Evolutionary conservation across 2,797 vertebrate species (phyloP).

Genomic region (Philypnodon macrostomus): DNA sequence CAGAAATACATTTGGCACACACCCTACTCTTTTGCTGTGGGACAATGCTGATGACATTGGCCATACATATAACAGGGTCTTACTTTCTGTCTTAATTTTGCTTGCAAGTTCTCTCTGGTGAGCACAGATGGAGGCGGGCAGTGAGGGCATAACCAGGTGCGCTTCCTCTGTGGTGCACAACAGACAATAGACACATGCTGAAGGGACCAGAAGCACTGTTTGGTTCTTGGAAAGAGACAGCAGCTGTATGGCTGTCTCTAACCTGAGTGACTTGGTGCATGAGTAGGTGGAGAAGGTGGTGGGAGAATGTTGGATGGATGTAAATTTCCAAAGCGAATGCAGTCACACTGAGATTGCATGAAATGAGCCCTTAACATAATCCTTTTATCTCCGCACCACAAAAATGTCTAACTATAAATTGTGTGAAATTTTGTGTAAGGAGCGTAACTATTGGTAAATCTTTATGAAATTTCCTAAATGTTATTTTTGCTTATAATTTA

Average conservation of each 20-base stretch:
- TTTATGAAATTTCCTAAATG: neutral
- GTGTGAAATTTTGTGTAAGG: constrained; percentile 14
- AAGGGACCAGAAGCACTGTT: constrained; percentile 70
- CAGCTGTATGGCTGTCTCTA: constrained; percentile 53
- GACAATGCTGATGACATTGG: constrained; percentile 71
- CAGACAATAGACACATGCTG: constrained; percentile 84
- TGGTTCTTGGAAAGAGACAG: constrained; percentile 61
- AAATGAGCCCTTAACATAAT: constrained; percentile 63
- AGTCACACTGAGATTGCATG: constrained; percentile 65
- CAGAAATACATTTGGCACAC: constrained; percentile 56
- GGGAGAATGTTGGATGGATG: constrained; percentile 41
- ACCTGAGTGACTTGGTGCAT: constrained; percentile 63
- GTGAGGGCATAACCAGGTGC: constrained; percentile 86
- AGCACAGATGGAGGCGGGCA: constrained; percentile 85
- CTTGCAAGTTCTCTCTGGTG: constrained; percentile 86
- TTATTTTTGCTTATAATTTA: no score
- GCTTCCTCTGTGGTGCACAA: constrained; percentile 84
- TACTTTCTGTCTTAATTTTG: constrained; percentile 89
- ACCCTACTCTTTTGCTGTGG: constrained; percentile 60
- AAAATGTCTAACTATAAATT: constrained; percentile 59
- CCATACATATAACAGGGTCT: constrained; percentile 79
- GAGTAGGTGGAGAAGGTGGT: constrained; percentile 46
- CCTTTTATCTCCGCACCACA: constrained; percentile 49
- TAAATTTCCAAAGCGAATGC: constrained; percentile 56
- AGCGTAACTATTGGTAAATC: neutral